Evolutionary conservation across 2,888 invertebrate species (phyloP), one percentile per base, ranked within the genome.

Genomic region (Hypena proboscidalis): DNA sequence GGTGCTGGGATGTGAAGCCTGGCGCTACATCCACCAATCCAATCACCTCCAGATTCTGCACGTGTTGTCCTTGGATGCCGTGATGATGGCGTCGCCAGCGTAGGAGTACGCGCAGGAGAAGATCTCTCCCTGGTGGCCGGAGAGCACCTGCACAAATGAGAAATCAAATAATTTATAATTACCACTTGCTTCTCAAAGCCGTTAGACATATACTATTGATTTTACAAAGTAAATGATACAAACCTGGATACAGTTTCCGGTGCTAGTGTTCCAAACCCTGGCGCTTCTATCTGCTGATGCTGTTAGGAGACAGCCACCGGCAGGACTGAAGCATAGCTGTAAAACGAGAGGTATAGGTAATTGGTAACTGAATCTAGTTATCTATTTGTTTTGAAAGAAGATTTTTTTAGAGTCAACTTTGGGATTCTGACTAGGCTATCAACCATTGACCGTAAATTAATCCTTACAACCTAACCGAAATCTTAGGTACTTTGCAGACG

Each of bases 61-160:
- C 6, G 94, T 95, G 84, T 95, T 96, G 78, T 96, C 97, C 80
- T 96, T 96, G 63, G 95, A 95, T 0, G 95, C 96, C 9, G 97
- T 97, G 58, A 96, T 86, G 61, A 97, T 93, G 3, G 94, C 94
- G 68, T 95, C 95, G 0, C 96, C 96, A 0, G 93, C 91, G 78
- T 96, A 96, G 20, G 95, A 96, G 77, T 94, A 96, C 1, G 94
- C 94, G 65, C 95, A 95, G n/a, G 95, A 95, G 82, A 96, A 96
- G 26, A 97, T 95, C 75, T 96, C 96, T 4, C 95, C 94, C 9
- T 93, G 92, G 65, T 97, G 97, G 0, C 95, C 96, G 5, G 93
- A 92, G 2, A 97, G 86, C 6, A 94, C 92, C 85, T 95, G 92
- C 7, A 2, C 29, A 17, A 20, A 34, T 27, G n/a, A 9, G n/a